These are phyloP conservation scores for Pherbina coryleti DNA, from an alignment of 2,888 invertebrate species.

Conservation along the genomic window DNA sequence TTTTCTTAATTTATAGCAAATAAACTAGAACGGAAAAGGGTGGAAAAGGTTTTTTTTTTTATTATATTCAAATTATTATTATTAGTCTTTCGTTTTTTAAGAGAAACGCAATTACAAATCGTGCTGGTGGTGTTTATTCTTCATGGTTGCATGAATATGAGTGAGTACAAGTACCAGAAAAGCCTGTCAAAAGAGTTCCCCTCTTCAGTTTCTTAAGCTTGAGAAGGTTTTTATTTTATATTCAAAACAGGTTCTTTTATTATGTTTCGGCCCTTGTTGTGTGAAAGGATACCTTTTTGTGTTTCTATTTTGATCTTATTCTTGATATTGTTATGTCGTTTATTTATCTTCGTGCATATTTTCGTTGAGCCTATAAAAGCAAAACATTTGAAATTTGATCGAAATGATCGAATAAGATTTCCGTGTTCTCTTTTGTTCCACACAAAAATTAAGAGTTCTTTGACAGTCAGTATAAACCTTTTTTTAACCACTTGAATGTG, in stretches of 20 bases:
- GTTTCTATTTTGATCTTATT: neutral
- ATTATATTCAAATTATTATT: neutral
- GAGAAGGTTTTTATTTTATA: neutral
- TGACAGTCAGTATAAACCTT: too few relatives aligned
- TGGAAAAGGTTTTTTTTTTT: neutral
- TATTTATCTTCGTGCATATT: neutral
- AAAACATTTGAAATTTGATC: neutral
- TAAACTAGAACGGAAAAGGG: constrained; percentile 30
- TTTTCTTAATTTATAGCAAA: constrained; percentile 4
- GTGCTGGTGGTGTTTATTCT: neutral
- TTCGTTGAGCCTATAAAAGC: constrained; percentile 6
- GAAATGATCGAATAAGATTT: neutral
- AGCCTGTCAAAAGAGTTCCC: neutral
- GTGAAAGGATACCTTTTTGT: neutral
- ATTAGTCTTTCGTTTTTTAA: neutral
- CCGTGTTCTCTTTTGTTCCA: neutral
- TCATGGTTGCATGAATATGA: neutral
- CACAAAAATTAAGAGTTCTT: too few relatives aligned
- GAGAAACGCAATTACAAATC: neutral
- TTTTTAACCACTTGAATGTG: too few relatives aligned
- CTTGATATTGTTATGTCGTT: neutral
- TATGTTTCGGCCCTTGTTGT: too few relatives aligned
- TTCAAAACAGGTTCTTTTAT: constrained; percentile 22
- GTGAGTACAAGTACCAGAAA: neutral
- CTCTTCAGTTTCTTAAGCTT: neutral